Conservation (phyloP, 2,888 invertebrate genomes). For the Heterodera filipjevi region DNA sequence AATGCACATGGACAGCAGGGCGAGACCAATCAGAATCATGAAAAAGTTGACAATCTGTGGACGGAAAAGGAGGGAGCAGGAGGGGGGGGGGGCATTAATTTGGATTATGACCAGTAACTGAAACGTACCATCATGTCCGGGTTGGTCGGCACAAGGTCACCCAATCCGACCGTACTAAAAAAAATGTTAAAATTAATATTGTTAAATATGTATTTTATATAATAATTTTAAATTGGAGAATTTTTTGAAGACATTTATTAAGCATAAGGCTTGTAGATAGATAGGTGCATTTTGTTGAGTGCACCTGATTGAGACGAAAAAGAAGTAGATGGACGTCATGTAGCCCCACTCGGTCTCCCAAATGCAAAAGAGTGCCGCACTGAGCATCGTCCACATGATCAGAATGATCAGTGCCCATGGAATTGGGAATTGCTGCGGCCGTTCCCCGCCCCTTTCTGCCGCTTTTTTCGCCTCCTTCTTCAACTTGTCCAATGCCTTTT, state of each 20-base stretch:
- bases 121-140: constrained; percentile 59
- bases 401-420: constrained; percentile 59
- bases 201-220: neutral
- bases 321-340: constrained; percentile 60
- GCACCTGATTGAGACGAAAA: constrained; percentile 63
- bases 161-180: constrained; percentile 62
- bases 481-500: constrained; percentile 32
- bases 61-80: neutral
- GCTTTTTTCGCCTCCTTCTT: constrained; percentile 39
- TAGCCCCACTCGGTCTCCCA: constrained; percentile 56
- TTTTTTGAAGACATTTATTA: no score
- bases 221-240: no score
- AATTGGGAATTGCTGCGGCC: constrained; percentile 49
- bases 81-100: neutral
- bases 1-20: constrained; percentile 64
- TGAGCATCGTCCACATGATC: constrained; percentile 58
- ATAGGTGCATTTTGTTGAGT: neutral
- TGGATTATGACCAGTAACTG: neutral
- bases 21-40: constrained; percentile 61
- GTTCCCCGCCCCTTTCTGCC: constrained; percentile 17
- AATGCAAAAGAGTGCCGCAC: constrained; percentile 55
- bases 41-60: constrained; percentile 52
- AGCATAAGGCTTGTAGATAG: no score
- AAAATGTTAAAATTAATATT: neutral
- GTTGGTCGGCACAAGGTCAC: constrained; percentile 62